Evolutionary conservation across 2,797 vertebrate genomes (phyloP).

Genomic region (Phrynocephalus vlangalii): DNA sequence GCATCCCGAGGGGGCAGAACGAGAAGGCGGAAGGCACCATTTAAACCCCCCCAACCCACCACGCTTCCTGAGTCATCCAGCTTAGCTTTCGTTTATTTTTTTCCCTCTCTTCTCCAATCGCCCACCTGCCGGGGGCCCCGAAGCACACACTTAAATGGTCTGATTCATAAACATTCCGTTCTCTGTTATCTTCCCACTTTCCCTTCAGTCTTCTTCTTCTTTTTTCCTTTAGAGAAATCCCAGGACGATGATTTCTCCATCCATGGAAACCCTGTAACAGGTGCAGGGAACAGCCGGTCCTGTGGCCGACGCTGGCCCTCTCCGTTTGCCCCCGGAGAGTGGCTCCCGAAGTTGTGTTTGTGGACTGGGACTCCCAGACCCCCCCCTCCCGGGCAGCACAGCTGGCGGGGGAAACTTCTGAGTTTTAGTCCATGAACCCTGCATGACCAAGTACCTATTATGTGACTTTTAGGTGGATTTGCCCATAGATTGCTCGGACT

Average conservation of each 20-base stretch:
- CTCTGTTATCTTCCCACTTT: slow-evolving; percentile 22
- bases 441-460: no score
- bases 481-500: no score
- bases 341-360: no score
- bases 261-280: not conserved
- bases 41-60: not conserved
- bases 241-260: rapidly evolving
- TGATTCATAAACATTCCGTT: slow-evolving; percentile 71
- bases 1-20: slow-evolving; percentile 36
- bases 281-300: not conserved
- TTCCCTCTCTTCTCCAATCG: slow-evolving; percentile 52
- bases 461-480: no score
- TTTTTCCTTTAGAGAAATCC: slow-evolving; percentile 60
- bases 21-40: slow-evolving; percentile 44
- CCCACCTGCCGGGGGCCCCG: slow-evolving; percentile 74
- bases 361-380: no score
- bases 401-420: no score
- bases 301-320: not conserved
- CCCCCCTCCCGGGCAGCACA: no score
- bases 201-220: not conserved
- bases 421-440: no score
- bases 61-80: slow-evolving; percentile 73
- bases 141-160: slow-evolving; percentile 67
- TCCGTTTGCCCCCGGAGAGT: not conserved
- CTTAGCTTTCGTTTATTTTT: slow-evolving; percentile 65